phyloP scores from a whole-genome alignment of 2,113 vertebrate genomes.

The Callithrix jacchus region DNA sequence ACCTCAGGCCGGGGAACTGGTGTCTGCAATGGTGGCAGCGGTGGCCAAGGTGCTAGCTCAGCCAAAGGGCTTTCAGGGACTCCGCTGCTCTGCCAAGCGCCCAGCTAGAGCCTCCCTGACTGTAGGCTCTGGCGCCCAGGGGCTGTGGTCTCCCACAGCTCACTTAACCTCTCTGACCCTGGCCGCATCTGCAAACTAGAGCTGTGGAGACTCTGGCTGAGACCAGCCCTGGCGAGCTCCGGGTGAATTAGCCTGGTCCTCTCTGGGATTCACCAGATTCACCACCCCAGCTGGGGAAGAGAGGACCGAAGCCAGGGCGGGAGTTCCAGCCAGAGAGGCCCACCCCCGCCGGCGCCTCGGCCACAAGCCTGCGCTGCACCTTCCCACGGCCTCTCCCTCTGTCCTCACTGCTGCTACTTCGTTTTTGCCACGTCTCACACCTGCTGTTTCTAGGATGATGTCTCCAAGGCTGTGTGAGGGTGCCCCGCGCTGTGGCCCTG shows the following conservation, averaged over 20 bases:
- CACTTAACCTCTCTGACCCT: neutral
- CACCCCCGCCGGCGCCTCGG: rapidly evolving
- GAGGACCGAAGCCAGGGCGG: neutral
- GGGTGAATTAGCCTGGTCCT: neutral
- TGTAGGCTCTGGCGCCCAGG: neutral
- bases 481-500: neutral
- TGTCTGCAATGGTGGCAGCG: too few species aligned
- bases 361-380: too few species aligned
- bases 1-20: rapidly evolving
- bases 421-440: too few species aligned
- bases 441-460: neutral
- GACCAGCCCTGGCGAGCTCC: rapidly evolving
- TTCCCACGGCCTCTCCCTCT: too few species aligned
- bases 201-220: rapidly evolving
- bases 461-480: too few species aligned
- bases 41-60: rapidly evolving
- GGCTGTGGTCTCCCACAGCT: neutral
- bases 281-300: neutral
- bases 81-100: rapidly evolving
- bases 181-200: neutral
- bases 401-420: too few species aligned
- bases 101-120: rapidly evolving
- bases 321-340: neutral
- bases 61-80: rapidly evolving
- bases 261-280: too few species aligned